Conservation (phyloP, 2,113 vertebrate genomes). For the Scomber japonicus region DNA sequence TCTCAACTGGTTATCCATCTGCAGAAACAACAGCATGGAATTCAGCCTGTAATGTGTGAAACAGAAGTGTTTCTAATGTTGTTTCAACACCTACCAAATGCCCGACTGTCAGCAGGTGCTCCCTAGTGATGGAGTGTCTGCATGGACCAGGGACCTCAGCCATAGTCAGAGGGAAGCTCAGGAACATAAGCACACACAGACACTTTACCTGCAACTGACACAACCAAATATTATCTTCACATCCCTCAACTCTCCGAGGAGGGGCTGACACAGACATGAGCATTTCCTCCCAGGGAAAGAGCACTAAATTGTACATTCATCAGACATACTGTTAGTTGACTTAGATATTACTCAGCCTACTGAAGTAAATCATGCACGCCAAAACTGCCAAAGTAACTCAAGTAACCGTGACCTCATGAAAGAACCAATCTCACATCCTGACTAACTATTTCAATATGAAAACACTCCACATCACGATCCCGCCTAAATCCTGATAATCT, state of each 20-base stretch:
- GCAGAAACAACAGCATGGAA: slow-evolving; percentile 32
- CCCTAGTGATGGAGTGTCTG: slow-evolving; percentile 85
- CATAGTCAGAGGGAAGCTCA: slow-evolving; percentile 84
- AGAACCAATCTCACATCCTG: background rate
- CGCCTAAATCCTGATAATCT: background rate
- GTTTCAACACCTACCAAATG: slow-evolving; percentile 77
- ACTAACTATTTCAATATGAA: slow-evolving; percentile 28
- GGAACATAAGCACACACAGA: slow-evolving; percentile 84
- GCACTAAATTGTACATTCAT: background rate
- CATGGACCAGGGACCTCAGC: slow-evolving; percentile 84
- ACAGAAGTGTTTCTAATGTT: slow-evolving; percentile 1
- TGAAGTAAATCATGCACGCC: background rate
- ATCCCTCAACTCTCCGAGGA: background rate
- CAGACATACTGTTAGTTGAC: background rate
- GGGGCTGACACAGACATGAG: background rate
- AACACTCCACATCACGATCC: background rate
- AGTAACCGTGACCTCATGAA: background rate
- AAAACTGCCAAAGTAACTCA: background rate
- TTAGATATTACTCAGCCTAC: background rate
- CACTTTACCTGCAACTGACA: slow-evolving; percentile 83
- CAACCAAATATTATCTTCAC: slow-evolving; percentile 10
- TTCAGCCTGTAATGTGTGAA: slow-evolving; percentile 1
- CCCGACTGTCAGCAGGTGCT: slow-evolving; percentile 82
- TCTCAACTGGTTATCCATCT: slow-evolving; percentile 86
- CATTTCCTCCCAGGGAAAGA: background rate